Evolutionary conservation across 2,113 vertebrate species (phyloP), one percentile per base, ranked within the genome.

Genomic region (Istiophorus platypterus): DNA sequence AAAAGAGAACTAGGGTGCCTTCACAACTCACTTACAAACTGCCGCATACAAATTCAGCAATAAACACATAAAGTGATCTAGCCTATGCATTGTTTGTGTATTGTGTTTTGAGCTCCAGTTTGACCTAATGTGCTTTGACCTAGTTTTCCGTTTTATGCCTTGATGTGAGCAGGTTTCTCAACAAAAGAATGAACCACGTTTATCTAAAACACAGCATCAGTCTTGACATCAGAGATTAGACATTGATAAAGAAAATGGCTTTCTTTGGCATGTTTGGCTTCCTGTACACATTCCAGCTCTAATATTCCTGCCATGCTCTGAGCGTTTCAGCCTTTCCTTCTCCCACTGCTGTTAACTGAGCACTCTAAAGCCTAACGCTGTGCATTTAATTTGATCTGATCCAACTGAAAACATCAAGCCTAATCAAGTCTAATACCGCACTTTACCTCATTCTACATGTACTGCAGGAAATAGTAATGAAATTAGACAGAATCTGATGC

Each of bases 371-470:
- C 85, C 76, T 77, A 80, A 75, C 4, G 51, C 69, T 47, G 59
- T 65, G 47, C 76, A 79, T 91, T 91, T 81, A 67, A 83, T 92
- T 82, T 78, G 78, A 90, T 91, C 88, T 85, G 70, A 90, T 91
- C 80, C 84, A 89, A 89, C 82, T 89, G 76, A 88, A 90, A 86
- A 70, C 74, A 86, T 91, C 89, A 75, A 81, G 66, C 85, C 79
- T 85, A 84, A 92, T 90, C 69, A 90, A 75, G 78, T 88, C 65
- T 63, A 85, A 76, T 78, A 77, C 62, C 64, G 64, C 54, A 51
- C 76, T 88, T 78, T 81, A 22, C 86, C 17, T 26, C 82, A 77
- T 69, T 64, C 59, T 52, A 24, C 51, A 69, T 63, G 70, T 62
- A 66, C 51, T 49, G 47, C 58, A 85, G 66, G 52, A 78, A 84